These are phyloP conservation scores for Tychaedon coryphoeus DNA, from an alignment of 2,113 vertebrate species.

Conservation along the genomic window DNA sequence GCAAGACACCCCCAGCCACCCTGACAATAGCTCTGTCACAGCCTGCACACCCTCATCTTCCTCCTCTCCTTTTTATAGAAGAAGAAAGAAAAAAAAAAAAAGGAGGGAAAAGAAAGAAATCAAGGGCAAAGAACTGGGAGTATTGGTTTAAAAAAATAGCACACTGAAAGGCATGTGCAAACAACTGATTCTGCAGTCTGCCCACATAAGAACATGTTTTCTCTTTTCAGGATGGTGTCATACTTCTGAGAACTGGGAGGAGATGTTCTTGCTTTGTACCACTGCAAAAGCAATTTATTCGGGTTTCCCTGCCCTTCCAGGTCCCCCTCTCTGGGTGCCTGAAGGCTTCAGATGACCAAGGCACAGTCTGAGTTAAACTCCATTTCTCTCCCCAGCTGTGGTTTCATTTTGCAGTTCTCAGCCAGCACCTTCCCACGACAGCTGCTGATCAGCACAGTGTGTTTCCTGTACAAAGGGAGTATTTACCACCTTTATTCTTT, in stretches of 20 bases:
- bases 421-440: background rate
- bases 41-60: background rate
- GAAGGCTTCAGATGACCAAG: background rate
- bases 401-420: background rate
- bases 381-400: background rate
- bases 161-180: conserved; percentile 17
- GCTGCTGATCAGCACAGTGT: background rate
- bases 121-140: background rate
- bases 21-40: background rate
- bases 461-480: background rate
- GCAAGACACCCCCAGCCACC: background rate
- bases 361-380: background rate
- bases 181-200: conserved; percentile 31
- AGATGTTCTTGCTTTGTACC: conserved; percentile 39
- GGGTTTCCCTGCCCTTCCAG: background rate
- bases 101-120: background rate
- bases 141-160: background rate
- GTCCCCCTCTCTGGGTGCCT: background rate
- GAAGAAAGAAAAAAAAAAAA: background rate
- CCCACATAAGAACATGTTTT: conserved; percentile 55
- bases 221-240: conserved; percentile 49
- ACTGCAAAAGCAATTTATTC: background rate
- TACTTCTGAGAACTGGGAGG: conserved; percentile 62
- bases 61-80: background rate
- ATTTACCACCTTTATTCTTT: background rate